Evolutionary conservation across 2,113 vertebrate genomes (phyloP).

Genomic region (Catharus fuscescens): DNA sequence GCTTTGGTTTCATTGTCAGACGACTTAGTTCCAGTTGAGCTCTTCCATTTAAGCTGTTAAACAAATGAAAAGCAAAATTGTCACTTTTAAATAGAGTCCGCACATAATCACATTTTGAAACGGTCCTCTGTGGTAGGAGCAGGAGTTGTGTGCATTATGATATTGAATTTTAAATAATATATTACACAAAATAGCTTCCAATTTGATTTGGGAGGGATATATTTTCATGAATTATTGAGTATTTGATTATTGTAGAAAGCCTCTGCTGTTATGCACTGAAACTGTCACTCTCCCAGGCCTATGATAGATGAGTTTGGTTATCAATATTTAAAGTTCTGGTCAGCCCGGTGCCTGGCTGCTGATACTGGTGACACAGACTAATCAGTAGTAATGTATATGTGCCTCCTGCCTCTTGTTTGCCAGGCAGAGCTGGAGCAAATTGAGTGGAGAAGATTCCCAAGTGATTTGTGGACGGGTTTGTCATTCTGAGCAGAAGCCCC

Average conservation of each 20-base stretch:
- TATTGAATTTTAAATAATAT: constrained; percentile 87
- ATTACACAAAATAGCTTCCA: constrained; percentile 82
- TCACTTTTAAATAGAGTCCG: constrained; percentile 79
- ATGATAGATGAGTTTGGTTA: constrained; percentile 77
- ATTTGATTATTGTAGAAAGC: constrained; percentile 81
- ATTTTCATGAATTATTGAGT: constrained; percentile 85
- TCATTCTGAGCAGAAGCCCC: constrained; percentile 42
- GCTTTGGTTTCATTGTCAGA: constrained; percentile 70
- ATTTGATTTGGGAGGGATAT: constrained; percentile 78
- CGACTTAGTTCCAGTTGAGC: constrained; percentile 75
- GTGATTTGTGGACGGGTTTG: constrained; percentile 48
- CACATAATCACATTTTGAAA: constrained; percentile 79
- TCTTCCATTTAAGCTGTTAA: constrained; percentile 73
- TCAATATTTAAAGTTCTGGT: constrained; percentile 81
- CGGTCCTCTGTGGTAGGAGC: constrained; percentile 64
- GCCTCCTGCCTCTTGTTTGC: constrained; percentile 27
- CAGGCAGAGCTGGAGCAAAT: constrained; percentile 12
- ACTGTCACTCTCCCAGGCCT: constrained; percentile 71
- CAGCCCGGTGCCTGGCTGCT: constrained; percentile 43
- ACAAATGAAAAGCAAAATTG: constrained; percentile 83
- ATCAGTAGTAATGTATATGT: constrained; percentile 56
- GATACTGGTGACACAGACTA: constrained; percentile 55
- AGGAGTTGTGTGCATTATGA: constrained; percentile 78
- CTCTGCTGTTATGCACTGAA: constrained; percentile 73
- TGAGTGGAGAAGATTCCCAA: constrained; percentile 32